These are phyloP conservation scores for Clarias gariepinus DNA, from an alignment of 2,113 vertebrate species.

Conservation along the genomic window DNA sequence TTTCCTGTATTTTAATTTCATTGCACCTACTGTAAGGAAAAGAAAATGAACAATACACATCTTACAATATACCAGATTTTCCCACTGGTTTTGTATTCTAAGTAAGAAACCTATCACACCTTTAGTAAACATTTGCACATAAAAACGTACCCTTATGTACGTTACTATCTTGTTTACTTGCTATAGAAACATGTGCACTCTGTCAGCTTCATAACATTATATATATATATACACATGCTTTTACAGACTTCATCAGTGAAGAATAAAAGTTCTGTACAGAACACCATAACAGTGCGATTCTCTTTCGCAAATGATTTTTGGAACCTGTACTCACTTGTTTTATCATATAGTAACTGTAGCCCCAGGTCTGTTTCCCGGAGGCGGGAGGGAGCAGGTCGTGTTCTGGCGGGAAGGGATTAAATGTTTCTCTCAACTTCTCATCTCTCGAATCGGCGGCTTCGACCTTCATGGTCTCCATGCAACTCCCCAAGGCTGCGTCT, in stretches of 20 bases:
- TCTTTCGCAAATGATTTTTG: background rate
- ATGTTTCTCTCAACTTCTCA: conserved; percentile 66
- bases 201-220: background rate
- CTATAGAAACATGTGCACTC: background rate
- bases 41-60: background rate
- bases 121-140: background rate
- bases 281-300: background rate
- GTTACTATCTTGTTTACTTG: background rate
- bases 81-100: background rate
- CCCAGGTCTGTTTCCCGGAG: conserved; percentile 63
- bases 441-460: conserved; percentile 70
- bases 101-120: background rate
- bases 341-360: conserved; percentile 76
- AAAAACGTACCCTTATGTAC: too few relatives aligned
- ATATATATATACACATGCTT: background rate
- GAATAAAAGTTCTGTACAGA: background rate
- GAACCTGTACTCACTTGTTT: conserved; percentile 67
- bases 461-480: conserved; percentile 75
- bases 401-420: conserved; percentile 73
- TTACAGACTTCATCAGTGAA: background rate
- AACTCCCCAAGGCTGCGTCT: conserved; percentile 74
- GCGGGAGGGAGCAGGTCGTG: conserved; percentile 59
- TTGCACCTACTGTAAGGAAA: background rate
- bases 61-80: background rate
- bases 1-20: background rate